Percentiles rank a stretch among this genome's conserved stretches.
Evolutionary conservation across 1,140 invertebrate genomes (phyloP).

Genomic region (Eubasilissa regina): DNA sequence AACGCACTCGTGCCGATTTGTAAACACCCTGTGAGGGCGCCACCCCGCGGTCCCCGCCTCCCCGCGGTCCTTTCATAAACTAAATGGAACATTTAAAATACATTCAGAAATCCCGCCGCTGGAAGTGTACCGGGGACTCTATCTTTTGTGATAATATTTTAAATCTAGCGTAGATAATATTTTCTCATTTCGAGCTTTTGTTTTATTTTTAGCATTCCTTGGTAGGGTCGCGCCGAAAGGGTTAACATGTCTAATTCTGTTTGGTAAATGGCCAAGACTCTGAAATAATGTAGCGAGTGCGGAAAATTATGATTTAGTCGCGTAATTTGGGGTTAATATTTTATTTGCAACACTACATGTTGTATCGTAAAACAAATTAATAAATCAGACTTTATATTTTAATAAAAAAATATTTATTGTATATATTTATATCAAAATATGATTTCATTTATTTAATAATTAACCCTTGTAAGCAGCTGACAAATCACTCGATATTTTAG

Average conservation of each 20-base stretch:
- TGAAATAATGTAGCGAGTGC: neutral
- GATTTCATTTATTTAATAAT: no score
- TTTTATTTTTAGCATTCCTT: slow-evolving; percentile 56
- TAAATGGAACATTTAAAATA: slow-evolving; percentile 61
- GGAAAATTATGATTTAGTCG: slow-evolving; percentile 9
- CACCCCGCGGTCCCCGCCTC: slow-evolving; percentile 14
- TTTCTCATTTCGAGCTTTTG: slow-evolving; percentile 60
- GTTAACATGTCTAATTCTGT: slow-evolving; percentile 21
- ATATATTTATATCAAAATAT: no score
- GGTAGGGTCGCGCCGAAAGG: slow-evolving; percentile 30
- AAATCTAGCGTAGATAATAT: slow-evolving; percentile 61
- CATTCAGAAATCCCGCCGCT: slow-evolving; percentile 54
- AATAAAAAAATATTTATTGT: no score
- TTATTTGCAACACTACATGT: no score
- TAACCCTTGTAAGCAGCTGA: no score
- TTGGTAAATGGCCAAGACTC: slow-evolving; percentile 5
- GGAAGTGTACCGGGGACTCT: slow-evolving; percentile 52
- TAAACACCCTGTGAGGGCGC: neutral
- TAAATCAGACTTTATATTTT: no score
- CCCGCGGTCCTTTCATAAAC: slow-evolving; percentile 58
- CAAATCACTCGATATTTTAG: no score
- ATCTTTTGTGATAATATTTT: slow-evolving; percentile 61
- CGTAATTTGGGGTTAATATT: neutral
- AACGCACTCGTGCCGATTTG: neutral
- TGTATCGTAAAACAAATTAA: no score